Percentiles rank a stretch among this genome's conserved stretches.
These are phyloP conservation scores for Littorina saxatilis DNA, from an alignment of 1,140 invertebrate genomes.

Conservation along the genomic window DNA sequence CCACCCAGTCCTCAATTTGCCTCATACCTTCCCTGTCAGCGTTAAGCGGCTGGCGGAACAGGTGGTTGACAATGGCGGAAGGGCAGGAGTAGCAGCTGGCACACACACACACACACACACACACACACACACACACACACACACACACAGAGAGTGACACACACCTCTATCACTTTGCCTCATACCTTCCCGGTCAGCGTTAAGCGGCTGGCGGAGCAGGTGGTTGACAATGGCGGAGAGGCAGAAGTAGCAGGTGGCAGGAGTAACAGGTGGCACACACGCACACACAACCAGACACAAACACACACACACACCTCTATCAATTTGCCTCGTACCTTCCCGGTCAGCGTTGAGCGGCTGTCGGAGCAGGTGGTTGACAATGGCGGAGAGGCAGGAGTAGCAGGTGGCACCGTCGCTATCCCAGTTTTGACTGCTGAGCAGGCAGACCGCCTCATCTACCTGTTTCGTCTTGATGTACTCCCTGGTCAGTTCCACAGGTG, in stretches of 20 bases:
- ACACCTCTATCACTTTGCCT: no score
- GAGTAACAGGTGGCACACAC: no score
- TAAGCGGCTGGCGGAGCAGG: constrained; percentile 82
- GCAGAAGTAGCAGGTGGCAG: no score
- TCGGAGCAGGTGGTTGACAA: constrained; percentile 84
- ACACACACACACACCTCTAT: no score
- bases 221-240: constrained; percentile 85
- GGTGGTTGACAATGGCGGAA: constrained; percentile 84
- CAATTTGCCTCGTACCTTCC: constrained; percentile 74
- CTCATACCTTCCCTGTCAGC: constrained; percentile 79
- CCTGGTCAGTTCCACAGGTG: constrained; percentile 80
- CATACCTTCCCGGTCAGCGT: constrained; percentile 80
- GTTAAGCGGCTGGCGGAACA: constrained; percentile 82
- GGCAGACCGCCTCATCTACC: constrained; percentile 83
- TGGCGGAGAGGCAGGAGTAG: constrained; percentile 83
- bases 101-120: no score
- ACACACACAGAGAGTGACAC: no score
- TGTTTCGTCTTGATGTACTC: constrained; percentile 82
- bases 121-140: no score
- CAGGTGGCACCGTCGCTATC: constrained; percentile 83
- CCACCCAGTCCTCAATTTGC: no score
- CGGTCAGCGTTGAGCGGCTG: constrained; percentile 81
- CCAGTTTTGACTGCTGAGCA: constrained; percentile 84
- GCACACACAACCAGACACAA: no score
- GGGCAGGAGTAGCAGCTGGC: constrained; percentile 83